These are phyloP conservation scores for Forbesichthys agassizii DNA, from an alignment of 2,113 vertebrate genomes.

Conservation along the genomic window DNA sequence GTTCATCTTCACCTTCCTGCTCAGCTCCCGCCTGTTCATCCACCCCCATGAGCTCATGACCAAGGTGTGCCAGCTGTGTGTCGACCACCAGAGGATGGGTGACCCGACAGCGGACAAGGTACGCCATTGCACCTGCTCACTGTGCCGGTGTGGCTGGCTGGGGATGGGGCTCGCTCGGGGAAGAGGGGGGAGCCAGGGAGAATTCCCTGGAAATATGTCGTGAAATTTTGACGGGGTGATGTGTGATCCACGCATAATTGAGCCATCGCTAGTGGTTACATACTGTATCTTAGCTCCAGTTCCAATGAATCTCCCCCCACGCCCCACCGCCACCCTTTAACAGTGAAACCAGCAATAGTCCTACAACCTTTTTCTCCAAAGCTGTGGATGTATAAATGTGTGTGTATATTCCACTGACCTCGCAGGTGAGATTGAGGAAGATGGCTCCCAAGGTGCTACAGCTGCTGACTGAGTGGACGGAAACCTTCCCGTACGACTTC, in stretches of 20 bases:
- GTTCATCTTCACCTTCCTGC: slow-evolving; percentile 93
- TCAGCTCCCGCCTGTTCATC: slow-evolving; percentile 91
- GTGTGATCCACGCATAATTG: too few species aligned
- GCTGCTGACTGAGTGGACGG: slow-evolving; percentile 90
- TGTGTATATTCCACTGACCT: not conserved
- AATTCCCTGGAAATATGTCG: too few species aligned
- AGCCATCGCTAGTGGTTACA: too few species aligned
- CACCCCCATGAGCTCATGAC: slow-evolving; percentile 89
- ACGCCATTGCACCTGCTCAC: slow-evolving; percentile 1
- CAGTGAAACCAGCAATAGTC: not conserved
- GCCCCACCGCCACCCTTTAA: too few species aligned
- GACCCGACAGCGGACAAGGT: slow-evolving; percentile 88
- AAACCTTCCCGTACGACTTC: slow-evolving; percentile 93
- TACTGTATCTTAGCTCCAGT: too few species aligned
- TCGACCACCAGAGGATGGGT: slow-evolving; percentile 82
- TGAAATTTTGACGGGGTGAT: too few species aligned
- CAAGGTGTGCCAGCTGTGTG: slow-evolving; percentile 87
- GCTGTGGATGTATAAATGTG: not conserved
- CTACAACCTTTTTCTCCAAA: not conserved
- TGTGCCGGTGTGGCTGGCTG: too few species aligned
- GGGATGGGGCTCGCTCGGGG: too few species aligned
- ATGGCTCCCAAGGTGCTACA: slow-evolving; percentile 90
- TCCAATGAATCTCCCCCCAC: too few species aligned
- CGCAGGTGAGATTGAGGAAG: slow-evolving; percentile 82
- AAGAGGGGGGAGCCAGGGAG: too few species aligned